A percentile compares a stretch with the other conserved stretches of the same genome.
Conservation (phyloP, 2,888 invertebrate genomes). For the Drosophila greeni region DNA sequence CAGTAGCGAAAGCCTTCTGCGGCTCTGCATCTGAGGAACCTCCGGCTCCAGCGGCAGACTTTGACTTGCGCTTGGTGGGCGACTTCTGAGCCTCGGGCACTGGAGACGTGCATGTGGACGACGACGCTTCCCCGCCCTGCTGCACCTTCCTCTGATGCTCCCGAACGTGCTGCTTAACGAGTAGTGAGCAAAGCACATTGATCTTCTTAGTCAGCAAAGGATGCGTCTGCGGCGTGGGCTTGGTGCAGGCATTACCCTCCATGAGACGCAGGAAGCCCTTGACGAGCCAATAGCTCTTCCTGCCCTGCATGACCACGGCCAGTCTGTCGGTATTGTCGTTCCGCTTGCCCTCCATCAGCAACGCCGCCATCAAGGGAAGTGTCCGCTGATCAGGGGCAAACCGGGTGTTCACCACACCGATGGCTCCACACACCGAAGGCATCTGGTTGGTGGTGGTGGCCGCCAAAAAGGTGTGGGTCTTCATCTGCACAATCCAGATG, state of each 20-base stretch:
- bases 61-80: background rate
- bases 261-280: constrained; percentile 74
- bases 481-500: constrained; percentile 76
- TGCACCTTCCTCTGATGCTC: constrained; percentile 55
- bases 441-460: constrained; percentile 75
- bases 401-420: constrained; percentile 73
- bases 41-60: background rate
- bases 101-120: background rate
- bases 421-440: constrained; percentile 74
- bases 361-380: constrained; percentile 71
- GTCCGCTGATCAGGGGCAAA: constrained; percentile 58
- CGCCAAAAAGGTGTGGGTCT: constrained; percentile 65
- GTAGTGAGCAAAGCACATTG: constrained; percentile 73
- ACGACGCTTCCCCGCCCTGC: background rate
- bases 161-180: constrained; percentile 75
- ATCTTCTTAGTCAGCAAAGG: constrained; percentile 77
- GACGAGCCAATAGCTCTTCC: constrained; percentile 72
- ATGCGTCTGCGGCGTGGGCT: constrained; percentile 77
- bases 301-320: constrained; percentile 76
- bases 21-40: background rate
- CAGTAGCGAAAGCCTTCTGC: background rate
- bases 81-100: background rate
- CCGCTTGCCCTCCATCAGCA: constrained; percentile 67
- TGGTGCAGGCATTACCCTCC: constrained; percentile 72
- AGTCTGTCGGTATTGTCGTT: constrained; percentile 65